Conservation (phyloP, 2,113 vertebrate species). For the Scatophagus argus region DNA sequence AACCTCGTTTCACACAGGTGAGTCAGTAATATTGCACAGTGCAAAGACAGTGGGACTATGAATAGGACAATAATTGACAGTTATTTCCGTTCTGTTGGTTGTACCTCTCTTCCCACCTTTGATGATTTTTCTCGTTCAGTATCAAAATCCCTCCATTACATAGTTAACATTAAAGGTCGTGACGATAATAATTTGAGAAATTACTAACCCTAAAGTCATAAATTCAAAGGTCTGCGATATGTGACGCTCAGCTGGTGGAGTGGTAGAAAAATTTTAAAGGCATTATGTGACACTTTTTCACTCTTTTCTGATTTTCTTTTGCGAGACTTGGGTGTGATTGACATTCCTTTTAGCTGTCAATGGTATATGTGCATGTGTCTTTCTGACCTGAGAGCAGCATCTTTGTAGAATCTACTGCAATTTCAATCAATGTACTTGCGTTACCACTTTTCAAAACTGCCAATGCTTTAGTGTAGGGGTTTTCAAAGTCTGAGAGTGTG, state of each 20-base stretch:
- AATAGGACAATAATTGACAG: neutral
- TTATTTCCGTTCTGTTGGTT: slow-evolving; percentile 2
- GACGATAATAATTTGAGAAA: slow-evolving; percentile 3
- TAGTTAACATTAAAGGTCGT: neutral
- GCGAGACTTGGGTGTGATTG: slow-evolving; percentile 3
- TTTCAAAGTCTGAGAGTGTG: neutral
- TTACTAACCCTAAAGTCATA: neutral
- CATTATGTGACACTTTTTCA: slow-evolving; percentile 54
- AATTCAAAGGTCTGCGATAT: slow-evolving; percentile 20
- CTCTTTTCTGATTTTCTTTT: slow-evolving; percentile 10
- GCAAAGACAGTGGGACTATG: slow-evolving; percentile 19
- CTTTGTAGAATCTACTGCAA: slow-evolving; percentile 8
- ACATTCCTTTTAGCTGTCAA: neutral
- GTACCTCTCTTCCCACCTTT: neutral
- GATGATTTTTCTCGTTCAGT: neutral
- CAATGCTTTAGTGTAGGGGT: neutral
- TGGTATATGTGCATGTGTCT: neutral
- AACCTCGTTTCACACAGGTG: slow-evolving; percentile 8
- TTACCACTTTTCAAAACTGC: slow-evolving; percentile 3
- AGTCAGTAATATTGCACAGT: slow-evolving; percentile 6
- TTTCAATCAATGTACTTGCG: neutral
- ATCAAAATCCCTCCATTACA: neutral
- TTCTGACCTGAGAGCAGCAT: slow-evolving; percentile 59
- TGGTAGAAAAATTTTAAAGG: slow-evolving; percentile 61
- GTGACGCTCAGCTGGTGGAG: slow-evolving; percentile 61